Evolutionary conservation across 2,888 invertebrate species (phyloP).

Genomic region (Sesia bembeciformis): DNA sequence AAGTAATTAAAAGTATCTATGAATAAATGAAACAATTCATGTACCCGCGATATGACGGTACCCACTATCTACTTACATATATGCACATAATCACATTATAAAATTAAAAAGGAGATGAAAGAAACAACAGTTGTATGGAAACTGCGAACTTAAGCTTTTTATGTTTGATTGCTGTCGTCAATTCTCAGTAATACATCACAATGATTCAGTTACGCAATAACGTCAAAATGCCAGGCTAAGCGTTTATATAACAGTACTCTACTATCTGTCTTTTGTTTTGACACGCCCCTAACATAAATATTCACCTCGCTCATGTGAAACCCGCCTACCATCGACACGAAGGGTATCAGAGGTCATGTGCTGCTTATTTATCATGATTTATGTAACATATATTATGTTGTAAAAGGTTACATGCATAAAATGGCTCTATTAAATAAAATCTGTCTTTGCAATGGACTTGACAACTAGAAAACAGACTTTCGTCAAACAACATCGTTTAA

Average conservation of each 20-base stretch:
- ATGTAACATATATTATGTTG: neutral
- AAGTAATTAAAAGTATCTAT: too few relatives aligned
- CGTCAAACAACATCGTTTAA: too few relatives aligned
- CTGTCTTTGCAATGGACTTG: too few relatives aligned
- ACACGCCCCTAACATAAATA: conserved; percentile 19
- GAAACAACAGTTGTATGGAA: too few relatives aligned
- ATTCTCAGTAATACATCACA: neutral
- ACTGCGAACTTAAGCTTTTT: neutral
- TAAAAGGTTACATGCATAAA: too few relatives aligned
- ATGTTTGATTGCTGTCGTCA: neutral
- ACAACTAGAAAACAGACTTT: too few relatives aligned
- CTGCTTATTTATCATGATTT: neutral
- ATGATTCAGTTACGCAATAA: neutral
- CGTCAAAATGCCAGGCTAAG: conserved; percentile 13
- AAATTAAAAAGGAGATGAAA: too few relatives aligned
- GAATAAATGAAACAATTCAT: too few relatives aligned
- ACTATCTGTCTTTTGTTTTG: conserved; percentile 16
- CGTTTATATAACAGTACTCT: conserved; percentile 27
- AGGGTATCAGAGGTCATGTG: conserved; percentile 15
- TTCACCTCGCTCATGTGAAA: conserved; percentile 18
- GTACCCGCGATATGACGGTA: too few relatives aligned
- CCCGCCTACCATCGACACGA: conserved; percentile 7
- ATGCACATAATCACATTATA: too few relatives aligned
- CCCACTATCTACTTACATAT: too few relatives aligned
- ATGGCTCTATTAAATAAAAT: too few relatives aligned